Evolutionary conservation across 2,888 invertebrate genomes (phyloP), one percentile per base, ranked within the genome.

Genomic region (Lysandra bellargus): DNA sequence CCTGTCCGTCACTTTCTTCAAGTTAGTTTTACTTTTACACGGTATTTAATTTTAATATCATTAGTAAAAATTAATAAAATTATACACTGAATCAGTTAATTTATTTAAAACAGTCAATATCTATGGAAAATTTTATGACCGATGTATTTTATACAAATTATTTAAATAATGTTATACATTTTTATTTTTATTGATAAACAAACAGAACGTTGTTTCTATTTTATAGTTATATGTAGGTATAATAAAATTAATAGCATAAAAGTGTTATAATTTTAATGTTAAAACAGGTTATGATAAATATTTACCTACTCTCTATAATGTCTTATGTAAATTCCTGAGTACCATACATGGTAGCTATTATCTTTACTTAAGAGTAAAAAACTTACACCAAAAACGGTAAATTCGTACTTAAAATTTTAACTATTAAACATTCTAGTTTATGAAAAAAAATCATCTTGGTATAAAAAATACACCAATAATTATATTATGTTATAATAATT

Each of bases 241-340:
- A 17, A 37, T 69, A 69, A 69, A 69, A 69, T 69, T 69, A 69
- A 33, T 69, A 69, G 33, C 33, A 69, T 17, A 69, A 14, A 69
- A 69, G 69, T 69, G 69, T 69, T 69, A 69, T 69, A 69, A 69
- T 69, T 69, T 69, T 69, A 69, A 69, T 69, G 33, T 69, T 17
- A 37, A 30, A 69, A 69, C 69, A 37, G 33, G 69, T 69, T 69
- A 69, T 37, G 69, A 17, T 69, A 37, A 69, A 37, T 69, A 37
- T 33, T 64, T 64, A 23, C 23, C 23, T 64, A 69, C 69, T 17
- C 14, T 69, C 69, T 37, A 37, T 14, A 33, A 23, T 69, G 37
- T 69, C 33, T 69, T 69, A 69, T 69, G 69, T 69, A 33, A 37
- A 69, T 69, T 69, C 5, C 33, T 69, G 14, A 33, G 33, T 33